Base-by-base conservation (phyloP, 2,888 invertebrate species). In the Listrodromus nycthemerus region DNA sequence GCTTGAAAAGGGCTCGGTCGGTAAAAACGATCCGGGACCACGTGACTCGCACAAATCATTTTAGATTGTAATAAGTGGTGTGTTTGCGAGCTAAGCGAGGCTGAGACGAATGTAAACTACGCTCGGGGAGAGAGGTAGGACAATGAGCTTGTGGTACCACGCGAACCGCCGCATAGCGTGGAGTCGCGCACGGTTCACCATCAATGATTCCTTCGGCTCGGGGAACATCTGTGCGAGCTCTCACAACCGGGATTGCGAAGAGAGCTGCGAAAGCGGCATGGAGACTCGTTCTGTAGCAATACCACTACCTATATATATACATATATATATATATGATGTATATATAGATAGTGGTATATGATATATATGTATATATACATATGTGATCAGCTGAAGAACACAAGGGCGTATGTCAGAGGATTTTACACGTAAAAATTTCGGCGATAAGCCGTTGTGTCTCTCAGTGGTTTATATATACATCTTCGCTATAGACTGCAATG, bases 161-260 rank as follows among this genome's bases (percentile, higher is more conserved):
- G 45, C 65, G 33, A n/a, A 3, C 27, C 24, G 67, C 33, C 45
- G 30, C 7, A 30, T 52, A 52, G 13, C 16, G 41, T 61, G 8
- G 30, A 48, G 19, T 48, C 10, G 50, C 30, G 41, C 52, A 73
- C 30, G 66, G 55, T 58, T 33, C 58, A 27, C 37, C 58, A 27
- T 55, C 48, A 58, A 80, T 67, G 55, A 80, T 70, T 66, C 71
- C 41, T 37, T 58, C 55, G 61, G 71, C 55, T 71, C 61, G 50
- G 69, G 79, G 70, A 80, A 83, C 83, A 83, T 79, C 83, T 83
- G 83, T 67, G 79, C 79, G 75, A 41, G 27, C 58, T 83, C 80
- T 67, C 83, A 80, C 80, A 74, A 61, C 63, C 58, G 78, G 74
- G 67, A 30, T 71, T 79, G 58, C 70, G 79, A 71, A 50, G 65